Evolutionary conservation across 2,888 invertebrate genomes (phyloP), one percentile per base, ranked within the genome.

Genomic region (Amblyjoppa proteus): DNA sequence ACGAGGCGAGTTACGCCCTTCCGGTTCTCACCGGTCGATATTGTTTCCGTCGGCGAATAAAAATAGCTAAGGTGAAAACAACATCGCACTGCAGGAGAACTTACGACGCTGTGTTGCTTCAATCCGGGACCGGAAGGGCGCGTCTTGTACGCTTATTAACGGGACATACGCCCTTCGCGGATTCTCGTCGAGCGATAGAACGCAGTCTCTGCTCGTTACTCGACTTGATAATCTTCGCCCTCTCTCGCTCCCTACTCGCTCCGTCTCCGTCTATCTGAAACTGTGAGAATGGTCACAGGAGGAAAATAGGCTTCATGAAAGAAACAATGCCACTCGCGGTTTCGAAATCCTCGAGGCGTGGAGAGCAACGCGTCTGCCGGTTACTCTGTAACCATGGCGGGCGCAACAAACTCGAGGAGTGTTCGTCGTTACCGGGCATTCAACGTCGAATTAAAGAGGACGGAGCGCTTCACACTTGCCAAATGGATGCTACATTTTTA

Each of bases 281-380:
- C 86, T 88, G 87, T 92, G 92, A 90, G 92, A 92, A 92, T 91
- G 90, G 91, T 92, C 92, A 91, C 92, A 91, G 90, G 88, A 91
- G 91, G 91, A 92, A 45, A 92, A 92, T 90, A 90, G 89, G 89
- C 90, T 90, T 91, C 85, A 88, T 69, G 92, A 92, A 90, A 90
- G 88, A 91, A 92, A 92, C 92, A 92, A 92, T 92, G 88, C 87
- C 74, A 81, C 77, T 84, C 87, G 78, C 79, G 87, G 84, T 92
- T 92, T 91, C 91, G 90, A 91, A 92, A 92, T 88, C 87, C 77
- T 88, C 71, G 77, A 80, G 84, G 83, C 85, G 77, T 79, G 58
- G 49, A 75, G 82, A 70, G 81, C 76, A 51, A 66, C 70, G 68
- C 16, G 31, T 66, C 58, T 80, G 66, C 73, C n/a, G 64, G 69